Conservation (phyloP, 2,888 invertebrate genomes). For the Leucophenga montana region DNA sequence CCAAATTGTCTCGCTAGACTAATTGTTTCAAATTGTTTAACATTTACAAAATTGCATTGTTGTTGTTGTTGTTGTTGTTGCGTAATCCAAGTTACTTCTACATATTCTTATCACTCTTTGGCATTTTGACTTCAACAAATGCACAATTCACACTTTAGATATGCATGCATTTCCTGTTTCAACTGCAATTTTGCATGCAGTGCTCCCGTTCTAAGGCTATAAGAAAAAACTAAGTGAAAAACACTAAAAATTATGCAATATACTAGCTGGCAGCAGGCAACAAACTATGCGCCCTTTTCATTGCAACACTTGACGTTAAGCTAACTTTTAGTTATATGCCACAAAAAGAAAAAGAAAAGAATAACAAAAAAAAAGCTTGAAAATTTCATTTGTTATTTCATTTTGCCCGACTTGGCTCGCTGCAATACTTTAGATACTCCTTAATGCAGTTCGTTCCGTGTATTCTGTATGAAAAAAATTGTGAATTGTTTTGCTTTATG, state of each 20-base stretch:
- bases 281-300: not conserved
- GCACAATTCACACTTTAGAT: conserved; percentile 69
- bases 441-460: conserved; percentile 22
- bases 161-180: conserved; percentile 55
- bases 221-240: conserved; percentile 29
- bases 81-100: not conserved
- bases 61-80: not conserved
- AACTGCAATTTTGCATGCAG: not conserved
- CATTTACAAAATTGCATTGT: not conserved
- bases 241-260: conserved; percentile 40
- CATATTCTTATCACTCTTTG: conserved; percentile 23
- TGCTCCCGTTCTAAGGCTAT: not conserved
- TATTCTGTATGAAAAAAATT: too few relatives aligned
- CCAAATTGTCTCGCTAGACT: conserved; percentile 58
- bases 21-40: conserved; percentile 49
- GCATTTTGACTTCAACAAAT: conserved; percentile 40
- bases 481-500: conserved; percentile 2
- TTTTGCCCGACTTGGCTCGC: conserved; percentile 11
- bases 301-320: not conserved
- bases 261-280: conserved; percentile 22
- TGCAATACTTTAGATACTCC: not conserved
- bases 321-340: too few relatives aligned
- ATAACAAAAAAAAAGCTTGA: conserved; percentile 34
- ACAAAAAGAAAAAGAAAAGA: not conserved
- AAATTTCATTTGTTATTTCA: conserved; percentile 57